Conservation (phyloP, 92 coral and sea anemone species). For the Epizoanthus fatuus region DNA sequence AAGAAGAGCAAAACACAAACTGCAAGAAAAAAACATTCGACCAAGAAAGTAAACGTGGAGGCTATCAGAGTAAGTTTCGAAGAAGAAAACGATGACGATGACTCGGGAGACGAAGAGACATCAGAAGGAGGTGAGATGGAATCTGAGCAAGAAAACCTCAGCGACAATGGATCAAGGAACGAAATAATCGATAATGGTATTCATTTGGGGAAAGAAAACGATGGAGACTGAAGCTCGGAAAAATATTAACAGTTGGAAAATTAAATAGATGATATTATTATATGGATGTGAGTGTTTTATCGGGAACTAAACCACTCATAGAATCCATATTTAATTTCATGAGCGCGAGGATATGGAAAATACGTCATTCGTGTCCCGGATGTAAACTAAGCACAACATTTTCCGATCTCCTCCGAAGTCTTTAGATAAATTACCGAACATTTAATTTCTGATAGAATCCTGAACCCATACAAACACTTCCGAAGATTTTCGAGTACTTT, state of each 20-base stretch:
- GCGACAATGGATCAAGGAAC: conserved; percentile 79
- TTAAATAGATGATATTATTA: too few relatives aligned
- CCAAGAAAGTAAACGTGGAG: conserved; percentile 37
- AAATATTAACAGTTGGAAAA: background rate
- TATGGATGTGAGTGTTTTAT: too few relatives aligned
- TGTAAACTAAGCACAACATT: too few relatives aligned
- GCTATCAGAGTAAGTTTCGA: conserved; percentile 30
- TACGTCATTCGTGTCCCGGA: too few relatives aligned
- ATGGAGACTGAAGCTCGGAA: background rate
- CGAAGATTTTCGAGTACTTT: too few relatives aligned
- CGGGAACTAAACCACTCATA: too few relatives aligned
- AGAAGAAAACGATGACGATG: conserved; percentile 47
- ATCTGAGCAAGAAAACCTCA: conserved; percentile 42
- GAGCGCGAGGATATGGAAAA: too few relatives aligned
- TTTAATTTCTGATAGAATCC: too few relatives aligned
- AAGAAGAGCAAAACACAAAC: background rate
- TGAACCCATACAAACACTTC: too few relatives aligned
- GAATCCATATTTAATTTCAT: too few relatives aligned
- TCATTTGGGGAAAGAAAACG: conserved; percentile 15
- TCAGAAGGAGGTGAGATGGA: background rate
- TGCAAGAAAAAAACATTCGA: conserved; percentile 8
- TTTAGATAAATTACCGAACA: too few relatives aligned
- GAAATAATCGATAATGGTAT: conserved; percentile 62
- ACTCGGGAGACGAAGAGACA: conserved; percentile 22
- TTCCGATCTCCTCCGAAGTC: too few relatives aligned